Conservation (phyloP, 2,888 invertebrate genomes). For the Parochlus steinenii region DNA sequence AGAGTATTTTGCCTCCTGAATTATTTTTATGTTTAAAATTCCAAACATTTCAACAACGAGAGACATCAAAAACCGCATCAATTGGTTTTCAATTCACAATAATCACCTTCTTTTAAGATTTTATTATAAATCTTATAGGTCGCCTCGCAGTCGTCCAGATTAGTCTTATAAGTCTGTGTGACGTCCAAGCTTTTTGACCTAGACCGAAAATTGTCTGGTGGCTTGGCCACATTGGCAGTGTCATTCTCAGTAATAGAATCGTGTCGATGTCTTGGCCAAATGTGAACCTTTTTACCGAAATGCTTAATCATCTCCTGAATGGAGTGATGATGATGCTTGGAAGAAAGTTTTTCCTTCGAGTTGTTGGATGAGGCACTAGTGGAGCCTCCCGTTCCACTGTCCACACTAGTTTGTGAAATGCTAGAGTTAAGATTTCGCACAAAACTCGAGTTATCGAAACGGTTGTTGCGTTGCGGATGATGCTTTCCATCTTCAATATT, state of each 20-base stretch:
- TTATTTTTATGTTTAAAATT: conserved; percentile 1
- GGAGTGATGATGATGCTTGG: conserved; percentile 41
- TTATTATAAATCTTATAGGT: conserved; percentile 68
- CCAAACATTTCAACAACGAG: no score
- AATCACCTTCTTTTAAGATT: conserved; percentile 57
- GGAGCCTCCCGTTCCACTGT: conserved; percentile 12
- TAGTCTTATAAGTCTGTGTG: conserved; percentile 34
- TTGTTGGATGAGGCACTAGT: conserved; percentile 3
- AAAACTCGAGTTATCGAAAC: conserved; percentile 28
- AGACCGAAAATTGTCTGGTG: conserved; percentile 48
- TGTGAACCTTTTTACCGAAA: conserved; percentile 56
- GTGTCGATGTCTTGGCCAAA: conserved; percentile 46
- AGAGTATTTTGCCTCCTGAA: no score
- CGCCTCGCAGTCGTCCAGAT: conserved; percentile 58
- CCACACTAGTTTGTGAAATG: conserved; percentile 15
- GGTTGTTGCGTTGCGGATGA: conserved; percentile 18
- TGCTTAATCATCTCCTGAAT: conserved; percentile 62
- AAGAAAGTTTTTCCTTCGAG: conserved; percentile 9
- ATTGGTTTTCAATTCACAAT: neutral
- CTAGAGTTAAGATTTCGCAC: conserved; percentile 21
- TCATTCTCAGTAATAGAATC: conserved; percentile 27
- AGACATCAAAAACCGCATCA: no score
- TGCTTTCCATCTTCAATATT: conserved; percentile 11
- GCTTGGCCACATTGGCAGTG: conserved; percentile 30
- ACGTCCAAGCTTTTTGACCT: conserved; percentile 65